Conservation (phyloP, 1,140 invertebrate genomes). For the Drosophila kanapiae region DNA sequence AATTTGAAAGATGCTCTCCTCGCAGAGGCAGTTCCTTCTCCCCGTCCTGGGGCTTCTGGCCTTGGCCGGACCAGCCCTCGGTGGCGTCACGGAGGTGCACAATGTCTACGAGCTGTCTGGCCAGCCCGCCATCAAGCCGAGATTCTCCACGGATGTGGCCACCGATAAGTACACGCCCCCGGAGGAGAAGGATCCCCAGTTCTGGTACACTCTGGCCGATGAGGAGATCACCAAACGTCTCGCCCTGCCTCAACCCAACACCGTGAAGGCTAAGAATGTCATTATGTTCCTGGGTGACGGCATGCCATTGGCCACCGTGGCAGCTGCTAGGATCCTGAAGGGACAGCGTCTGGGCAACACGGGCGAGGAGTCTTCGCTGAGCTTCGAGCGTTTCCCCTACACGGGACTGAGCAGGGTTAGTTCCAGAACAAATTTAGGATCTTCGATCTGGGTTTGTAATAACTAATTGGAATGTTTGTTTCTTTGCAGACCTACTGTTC, state of each 20-base stretch:
- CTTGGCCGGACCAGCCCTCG: conserved; percentile 11
- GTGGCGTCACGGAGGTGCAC: conserved; percentile 34
- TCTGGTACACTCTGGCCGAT: conserved; percentile 66
- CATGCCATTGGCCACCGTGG: conserved; percentile 90
- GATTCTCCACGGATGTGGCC: conserved; percentile 49
- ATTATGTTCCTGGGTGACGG: conserved; percentile 93
- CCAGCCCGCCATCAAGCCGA: neutral
- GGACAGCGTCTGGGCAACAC: conserved; percentile 87
- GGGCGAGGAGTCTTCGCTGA: conserved; percentile 89
- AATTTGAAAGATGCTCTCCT: conserved; percentile 30
- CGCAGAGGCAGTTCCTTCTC: conserved; percentile 20
- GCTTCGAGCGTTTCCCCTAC: conserved; percentile 92
- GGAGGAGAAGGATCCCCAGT: conserved; percentile 62
- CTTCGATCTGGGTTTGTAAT: too few relatives aligned
- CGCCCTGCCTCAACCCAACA: conserved; percentile 16
- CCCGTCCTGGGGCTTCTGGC: conserved; percentile 24
- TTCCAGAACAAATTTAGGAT: neutral
- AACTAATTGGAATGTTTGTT: neutral
- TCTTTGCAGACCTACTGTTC: conserved; percentile 87
- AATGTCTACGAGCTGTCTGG: conserved; percentile 34
- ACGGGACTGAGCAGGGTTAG: conserved; percentile 88
- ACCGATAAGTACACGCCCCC: conserved; percentile 58
- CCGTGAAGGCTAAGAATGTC: conserved; percentile 88
- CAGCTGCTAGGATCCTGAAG: conserved; percentile 89
- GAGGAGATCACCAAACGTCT: conserved; percentile 62